Base-by-base conservation (phyloP, 1,140 invertebrate species). In the Meloidogyne floridensis region DNA sequence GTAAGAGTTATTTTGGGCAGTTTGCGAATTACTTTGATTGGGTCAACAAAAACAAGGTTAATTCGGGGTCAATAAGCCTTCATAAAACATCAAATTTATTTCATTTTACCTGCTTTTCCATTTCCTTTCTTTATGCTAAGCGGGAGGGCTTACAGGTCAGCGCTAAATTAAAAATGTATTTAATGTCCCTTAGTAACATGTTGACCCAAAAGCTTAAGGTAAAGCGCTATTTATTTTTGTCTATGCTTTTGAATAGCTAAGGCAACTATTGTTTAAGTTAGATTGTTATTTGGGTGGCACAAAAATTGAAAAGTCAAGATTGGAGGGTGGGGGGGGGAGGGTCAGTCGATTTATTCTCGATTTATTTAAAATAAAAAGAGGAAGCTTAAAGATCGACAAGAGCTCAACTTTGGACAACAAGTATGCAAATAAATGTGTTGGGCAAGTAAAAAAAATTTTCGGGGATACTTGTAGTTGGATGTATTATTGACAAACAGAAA, bases 171-270 rank as follows among this genome's bases (percentile, higher is more conserved):
- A 65, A 47, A 47, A 47, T 47, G 47, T 15, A 6, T 8, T 32
- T 32, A 32, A 32, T 65, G 5, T 15, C n/a, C 56, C 56, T n/a
- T 65, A n/a, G 56, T 65, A 65, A 65, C 15, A n/a, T 65, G 59
- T 65, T 65, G 59, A 65, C 59, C n/a, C n/a, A 65, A 65, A 65
- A 65, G 59, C 59, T 65, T 65, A 6, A 18, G 59, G 59, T 65
- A 65, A 65, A 15, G 11, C 11, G 13, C 10, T 59, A 13, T 59
- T 59, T 15, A 59, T 13, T 54, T 54, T 13, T 15, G 13, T 59
- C 13, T 59, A 15, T 13, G 3, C 3, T 59, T 59, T 59, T 13
- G 15, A 59, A 59, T 13, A 59, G 4, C 13, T 3, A 15, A 15
- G 11, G 5, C 32, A 32, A 32, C 32, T 32, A 32, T 32, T 32